phyloP scores from a whole-genome alignment of 2,113 vertebrate genomes.

The Elephas maximus region DNA sequence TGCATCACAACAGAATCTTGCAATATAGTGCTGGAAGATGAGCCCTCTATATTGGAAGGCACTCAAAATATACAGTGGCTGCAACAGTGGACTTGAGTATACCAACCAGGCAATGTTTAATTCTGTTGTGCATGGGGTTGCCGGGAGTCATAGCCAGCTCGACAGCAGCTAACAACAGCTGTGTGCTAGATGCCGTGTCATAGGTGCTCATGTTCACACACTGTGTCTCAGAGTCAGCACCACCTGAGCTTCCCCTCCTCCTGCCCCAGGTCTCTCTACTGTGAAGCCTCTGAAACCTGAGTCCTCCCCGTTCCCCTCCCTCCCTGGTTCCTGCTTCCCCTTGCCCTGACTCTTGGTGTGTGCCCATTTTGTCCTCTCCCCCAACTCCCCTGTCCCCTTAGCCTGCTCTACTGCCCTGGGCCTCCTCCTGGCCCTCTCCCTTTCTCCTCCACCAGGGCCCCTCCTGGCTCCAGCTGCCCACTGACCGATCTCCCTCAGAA shows the following conservation, averaged over 20 bases:
- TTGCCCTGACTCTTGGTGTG: rapidly evolving
- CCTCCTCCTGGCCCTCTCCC: background rate
- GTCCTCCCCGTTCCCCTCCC: too few relatives aligned
- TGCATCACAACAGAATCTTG: background rate
- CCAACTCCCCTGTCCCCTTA: background rate
- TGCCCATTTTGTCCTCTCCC: background rate
- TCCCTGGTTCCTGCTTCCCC: background rate
- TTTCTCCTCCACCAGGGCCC: too few relatives aligned
- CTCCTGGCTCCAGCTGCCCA: background rate
- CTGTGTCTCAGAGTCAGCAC: background rate
- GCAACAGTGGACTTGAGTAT: background rate
- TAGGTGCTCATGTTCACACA: background rate
- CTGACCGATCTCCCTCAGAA: background rate
- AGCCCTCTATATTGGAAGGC: background rate
- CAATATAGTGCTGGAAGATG: background rate
- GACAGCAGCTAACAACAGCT: background rate
- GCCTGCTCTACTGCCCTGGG: background rate
- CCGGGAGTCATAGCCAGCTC: background rate
- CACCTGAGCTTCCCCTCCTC: background rate
- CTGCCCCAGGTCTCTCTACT: background rate
- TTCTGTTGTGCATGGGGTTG: background rate
- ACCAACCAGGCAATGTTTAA: background rate
- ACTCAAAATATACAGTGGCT: background rate
- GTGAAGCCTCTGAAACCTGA: background rate
- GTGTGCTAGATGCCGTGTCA: background rate